Conservation (phyloP, 2,113 vertebrate genomes). For the Pipa parva region DNA sequence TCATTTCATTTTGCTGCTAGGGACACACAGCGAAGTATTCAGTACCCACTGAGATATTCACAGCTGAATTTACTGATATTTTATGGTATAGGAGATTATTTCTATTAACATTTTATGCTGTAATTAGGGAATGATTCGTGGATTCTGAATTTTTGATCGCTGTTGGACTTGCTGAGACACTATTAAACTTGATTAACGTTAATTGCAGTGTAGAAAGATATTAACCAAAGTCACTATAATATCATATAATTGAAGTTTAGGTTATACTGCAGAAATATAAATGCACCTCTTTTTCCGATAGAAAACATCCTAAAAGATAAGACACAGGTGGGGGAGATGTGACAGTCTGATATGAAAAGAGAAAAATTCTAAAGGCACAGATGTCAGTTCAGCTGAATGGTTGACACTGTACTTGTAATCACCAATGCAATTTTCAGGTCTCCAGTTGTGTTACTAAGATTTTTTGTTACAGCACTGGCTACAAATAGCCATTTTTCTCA, state of each 20-base stretch:
- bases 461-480: too few species aligned
- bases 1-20: slow-evolving; percentile 18
- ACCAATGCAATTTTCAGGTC: too few species aligned
- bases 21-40: slow-evolving; percentile 15
- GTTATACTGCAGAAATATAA: slow-evolving; percentile 23
- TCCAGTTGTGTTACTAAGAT: too few species aligned
- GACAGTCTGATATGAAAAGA: neutral
- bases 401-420: too few species aligned
- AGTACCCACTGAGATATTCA: slow-evolving; percentile 66
- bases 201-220: slow-evolving; percentile 80
- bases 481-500: too few species aligned
- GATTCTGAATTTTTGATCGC: slow-evolving; percentile 84
- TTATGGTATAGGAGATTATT: slow-evolving; percentile 81
- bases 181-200: slow-evolving; percentile 83
- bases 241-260: slow-evolving; percentile 81
- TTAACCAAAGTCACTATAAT: slow-evolving; percentile 83
- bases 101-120: slow-evolving; percentile 85
- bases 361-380: neutral
- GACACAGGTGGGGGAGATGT: neutral
- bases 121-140: slow-evolving; percentile 83
- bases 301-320: slow-evolving; percentile 10
- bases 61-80: slow-evolving; percentile 79
- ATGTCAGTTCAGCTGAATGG: too few species aligned
- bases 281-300: slow-evolving; percentile 20
- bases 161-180: slow-evolving; percentile 80